Base-by-base conservation (phyloP, 2,888 invertebrate genomes). In the Cosmia trapezina region DNA sequence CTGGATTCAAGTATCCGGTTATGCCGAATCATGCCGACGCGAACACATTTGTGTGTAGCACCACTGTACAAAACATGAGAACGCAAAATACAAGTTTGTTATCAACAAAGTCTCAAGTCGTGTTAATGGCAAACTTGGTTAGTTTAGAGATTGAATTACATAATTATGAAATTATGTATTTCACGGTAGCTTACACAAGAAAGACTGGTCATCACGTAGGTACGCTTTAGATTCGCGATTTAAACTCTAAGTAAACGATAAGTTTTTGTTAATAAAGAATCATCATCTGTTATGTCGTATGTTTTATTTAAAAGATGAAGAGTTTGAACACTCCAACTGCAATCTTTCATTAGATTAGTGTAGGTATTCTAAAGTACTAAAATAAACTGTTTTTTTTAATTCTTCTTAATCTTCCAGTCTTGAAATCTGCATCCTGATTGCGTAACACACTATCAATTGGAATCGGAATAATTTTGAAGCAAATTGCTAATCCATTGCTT, bases 161-260 rank as follows among this genome's bases (percentile, higher is more conserved):
- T 62, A 61, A 62, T 65, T 53, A n/a, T 59, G 19, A 51, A 67
- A 51, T 70, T 72, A 56, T 72, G 64, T 81, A 76, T 70, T 66
- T 74, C 65, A 69, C 69, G 49, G 62, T 83, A 71, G 76, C 66
- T 78, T 84, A 77, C 73, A 82, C 75, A 69, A 78, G 67, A 77
- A 85, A 86, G 87, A 85, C 85, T 85, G 85, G 73, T 82, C 73
- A 72, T 73, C 85, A 77, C 82, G 75, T n/a, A n/a, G n/a, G n/a
- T 76, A 86, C 69, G 77, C 61, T 76, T 80, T 78, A 70, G 73
- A 57, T 51, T 74, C 71, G 70, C 70, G 73, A 75, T 70, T 61
- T 75, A 79, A 64, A 53, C 14, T 62, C 28, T 76, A 64, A 61
- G 65, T 77, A 59, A 63, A 64, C 37, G 54, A 64, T 73, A 84